A percentile compares a stretch with the other conserved stretches of the same genome.
These are phyloP conservation scores for Thaumetopoea pityocampa DNA, from an alignment of 1,140 invertebrate species.

Conservation along the genomic window DNA sequence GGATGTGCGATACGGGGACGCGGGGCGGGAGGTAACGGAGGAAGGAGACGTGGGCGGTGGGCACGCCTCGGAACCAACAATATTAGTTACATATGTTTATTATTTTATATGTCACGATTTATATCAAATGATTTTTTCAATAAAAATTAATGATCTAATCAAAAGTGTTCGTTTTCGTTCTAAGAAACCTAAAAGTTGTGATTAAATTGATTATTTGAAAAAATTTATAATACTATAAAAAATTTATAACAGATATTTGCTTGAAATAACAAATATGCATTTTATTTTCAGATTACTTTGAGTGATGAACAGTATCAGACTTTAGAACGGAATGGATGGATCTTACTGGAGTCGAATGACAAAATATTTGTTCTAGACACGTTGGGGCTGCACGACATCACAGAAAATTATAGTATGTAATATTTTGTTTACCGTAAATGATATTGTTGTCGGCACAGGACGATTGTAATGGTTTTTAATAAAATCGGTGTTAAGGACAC, in stretches of 20 bases:
- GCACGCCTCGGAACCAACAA: too few species aligned
- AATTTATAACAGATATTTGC: too few species aligned
- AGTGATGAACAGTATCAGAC: conserved; percentile 56
- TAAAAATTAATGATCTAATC: not conserved
- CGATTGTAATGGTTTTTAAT: too few species aligned
- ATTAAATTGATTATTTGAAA: too few species aligned
- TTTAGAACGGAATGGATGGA: conserved; percentile 58
- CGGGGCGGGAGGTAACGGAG: too few species aligned
- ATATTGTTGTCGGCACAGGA: not conserved
- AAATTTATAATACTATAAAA: too few species aligned
- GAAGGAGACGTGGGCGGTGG: too few species aligned
- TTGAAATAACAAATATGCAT: not conserved
- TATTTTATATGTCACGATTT: not conserved
- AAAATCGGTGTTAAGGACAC: too few species aligned
- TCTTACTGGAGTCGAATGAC: conserved; percentile 53
- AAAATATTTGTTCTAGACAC: conserved; percentile 59
- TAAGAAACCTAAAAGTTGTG: too few species aligned
- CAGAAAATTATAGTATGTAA: conserved; percentile 50
- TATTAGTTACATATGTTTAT: not conserved
- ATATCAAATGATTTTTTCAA: not conserved
- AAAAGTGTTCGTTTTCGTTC: conserved; percentile 3
- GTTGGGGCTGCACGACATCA: conserved; percentile 58
- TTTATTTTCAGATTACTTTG: conserved; percentile 50
- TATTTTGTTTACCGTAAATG: conserved; percentile 5
- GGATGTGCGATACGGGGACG: too few species aligned